Evolutionary conservation across 2,797 vertebrate species (phyloP), one percentile per base, ranked within the genome.

Genomic region (Gadopsis bispinosus): DNA sequence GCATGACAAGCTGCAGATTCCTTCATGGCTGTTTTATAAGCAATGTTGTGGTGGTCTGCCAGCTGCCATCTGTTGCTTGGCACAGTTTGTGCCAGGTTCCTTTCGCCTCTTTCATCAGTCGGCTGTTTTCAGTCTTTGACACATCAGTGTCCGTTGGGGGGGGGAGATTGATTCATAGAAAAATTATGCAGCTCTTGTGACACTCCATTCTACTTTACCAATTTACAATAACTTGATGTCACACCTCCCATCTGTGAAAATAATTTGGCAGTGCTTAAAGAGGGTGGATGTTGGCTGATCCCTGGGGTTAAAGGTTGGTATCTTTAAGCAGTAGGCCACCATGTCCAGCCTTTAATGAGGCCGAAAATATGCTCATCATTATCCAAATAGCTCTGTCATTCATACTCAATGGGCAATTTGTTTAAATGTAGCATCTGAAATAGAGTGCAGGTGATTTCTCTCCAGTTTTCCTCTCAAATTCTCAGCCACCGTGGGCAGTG

Each of bases 61-160:
- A 86, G 81, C 78, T 83, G 84, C 77, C 86, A 86, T 87, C 85
- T 88, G 83, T 84, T 83, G 70, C 78, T 81, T 66, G 81, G 77
- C 41, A 71, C 45, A 69, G 14, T 66, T 55, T 61, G 79, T 69
- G 75, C 73, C 79, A 72, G 79, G 59, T 65, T 88, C 54, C 4
- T 53, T 81, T 81, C 76, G 35, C 62, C 63, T 80, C 63, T 86
- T 83, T 85, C 73, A 81, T 86, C 54, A 73, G 35, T 33, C 26
- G 54, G 68, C 63, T 59, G 60, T 79, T 84, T 83, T 73, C 55
- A 59, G 26, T 86, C 73, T 81, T 70, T 84, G 83, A 83, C 77
- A 84, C 80, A 51, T 84, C 73, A 73, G 41, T 63, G 73, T 73
- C 58, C n/a, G 1, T 31, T 73, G 33, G 64, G 65, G 13, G 64